These are phyloP conservation scores for Drosophila insularis DNA, from an alignment of 1,140 invertebrate genomes.

Conservation along the genomic window DNA sequence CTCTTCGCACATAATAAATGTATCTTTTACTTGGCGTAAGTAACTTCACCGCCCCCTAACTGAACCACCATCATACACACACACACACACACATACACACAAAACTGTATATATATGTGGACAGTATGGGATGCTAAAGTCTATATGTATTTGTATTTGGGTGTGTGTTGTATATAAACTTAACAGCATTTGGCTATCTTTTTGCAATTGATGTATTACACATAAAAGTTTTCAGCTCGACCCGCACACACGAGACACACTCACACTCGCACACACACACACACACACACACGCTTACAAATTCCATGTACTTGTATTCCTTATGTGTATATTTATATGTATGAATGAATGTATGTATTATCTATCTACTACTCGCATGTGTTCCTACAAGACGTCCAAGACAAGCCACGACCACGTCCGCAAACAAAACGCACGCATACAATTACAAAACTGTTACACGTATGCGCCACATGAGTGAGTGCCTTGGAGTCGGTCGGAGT, in stretches of 20 bases:
- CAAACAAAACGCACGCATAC: conserved; percentile 80
- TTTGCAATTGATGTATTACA: conserved; percentile 82
- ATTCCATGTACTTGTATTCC: conserved; percentile 48
- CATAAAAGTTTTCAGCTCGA: conserved; percentile 76
- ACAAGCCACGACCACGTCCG: conserved; percentile 71
- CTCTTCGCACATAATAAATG: conserved; percentile 82
- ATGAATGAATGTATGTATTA: conserved; percentile 23
- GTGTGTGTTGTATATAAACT: conserved; percentile 77
- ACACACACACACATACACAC: conserved; percentile 22
- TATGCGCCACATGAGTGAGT: conserved; percentile 43
- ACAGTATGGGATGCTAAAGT: conserved; percentile 8
- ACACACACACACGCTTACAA: conserved; percentile 25
- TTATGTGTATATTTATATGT: conserved; percentile 8
- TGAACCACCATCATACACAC: conserved; percentile 40
- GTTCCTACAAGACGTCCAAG: conserved; percentile 63
- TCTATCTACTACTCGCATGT: conserved; percentile 20
- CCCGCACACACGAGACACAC: conserved; percentile 33
- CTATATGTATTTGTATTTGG: conserved; percentile 9
- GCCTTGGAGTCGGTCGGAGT: conserved; percentile 10
- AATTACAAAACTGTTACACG: conserved; percentile 74
- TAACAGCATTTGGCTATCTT: conserved; percentile 82
- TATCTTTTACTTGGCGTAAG: conserved; percentile 80
- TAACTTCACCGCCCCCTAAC: conserved; percentile 57
- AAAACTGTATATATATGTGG: neutral
- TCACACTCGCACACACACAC: conserved; percentile 30